These are phyloP conservation scores for Centruroides vittatus DNA, from an alignment of 1,140 invertebrate species.

Conservation along the genomic window DNA sequence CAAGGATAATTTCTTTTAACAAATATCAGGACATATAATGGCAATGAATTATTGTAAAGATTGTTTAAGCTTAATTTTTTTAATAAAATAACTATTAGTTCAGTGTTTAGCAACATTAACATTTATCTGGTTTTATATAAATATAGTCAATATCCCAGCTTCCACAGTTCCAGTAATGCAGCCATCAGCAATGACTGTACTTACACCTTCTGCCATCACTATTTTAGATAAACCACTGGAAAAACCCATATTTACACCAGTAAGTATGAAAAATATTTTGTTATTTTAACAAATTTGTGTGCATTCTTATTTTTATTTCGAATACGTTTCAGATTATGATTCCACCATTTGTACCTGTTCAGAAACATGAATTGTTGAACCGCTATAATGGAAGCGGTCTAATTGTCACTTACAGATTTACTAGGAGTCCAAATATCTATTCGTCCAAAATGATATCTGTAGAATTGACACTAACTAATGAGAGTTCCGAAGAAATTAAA, in stretches of 20 bases:
- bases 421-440: slow-evolving; percentile 66
- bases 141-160: background rate
- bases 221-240: too few species aligned
- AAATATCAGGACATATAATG: too few species aligned
- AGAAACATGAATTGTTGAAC: slow-evolving; percentile 56
- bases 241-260: too few species aligned
- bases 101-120: too few species aligned
- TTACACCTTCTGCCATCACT: slow-evolving; percentile 8
- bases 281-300: too few species aligned
- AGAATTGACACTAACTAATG: slow-evolving; percentile 67
- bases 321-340: slow-evolving; percentile 24
- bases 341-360: slow-evolving; percentile 45
- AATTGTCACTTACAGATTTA: slow-evolving; percentile 55
- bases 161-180: slow-evolving; percentile 7
- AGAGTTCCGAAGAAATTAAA: slow-evolving; percentile 46
- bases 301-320: too few species aligned
- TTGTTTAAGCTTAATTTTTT: too few species aligned
- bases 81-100: too few species aligned
- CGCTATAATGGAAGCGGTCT: slow-evolving; percentile 63
- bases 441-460: slow-evolving; percentile 69
- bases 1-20: too few species aligned
- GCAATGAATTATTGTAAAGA: too few species aligned
- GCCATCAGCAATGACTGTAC: slow-evolving; percentile 7
- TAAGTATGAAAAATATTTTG: too few species aligned
- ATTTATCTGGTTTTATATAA: too few species aligned